These are phyloP conservation scores for Oreortyx pictus DNA, from an alignment of 2,797 vertebrate species.

Conservation along the genomic window DNA sequence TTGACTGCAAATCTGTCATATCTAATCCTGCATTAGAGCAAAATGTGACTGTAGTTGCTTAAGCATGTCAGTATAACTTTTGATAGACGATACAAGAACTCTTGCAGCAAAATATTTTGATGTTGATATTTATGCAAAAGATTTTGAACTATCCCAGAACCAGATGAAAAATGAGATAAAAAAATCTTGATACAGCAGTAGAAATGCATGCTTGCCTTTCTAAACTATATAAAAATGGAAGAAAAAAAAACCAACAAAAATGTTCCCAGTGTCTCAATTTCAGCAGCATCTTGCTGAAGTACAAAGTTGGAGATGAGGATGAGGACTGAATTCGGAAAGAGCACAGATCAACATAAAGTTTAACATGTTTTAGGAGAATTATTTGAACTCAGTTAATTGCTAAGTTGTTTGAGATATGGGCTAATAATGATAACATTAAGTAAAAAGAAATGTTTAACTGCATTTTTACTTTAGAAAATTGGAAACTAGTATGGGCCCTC, in stretches of 20 bases:
- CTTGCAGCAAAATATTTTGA: not conserved
- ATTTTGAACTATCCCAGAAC: not conserved
- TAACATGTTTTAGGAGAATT: not conserved
- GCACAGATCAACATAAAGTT: not conserved
- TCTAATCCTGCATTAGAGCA: not conserved
- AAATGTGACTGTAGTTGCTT: not conserved
- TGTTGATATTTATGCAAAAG: not conserved
- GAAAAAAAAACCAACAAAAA: not conserved
- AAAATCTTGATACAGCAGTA: not conserved
- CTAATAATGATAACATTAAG: not conserved
- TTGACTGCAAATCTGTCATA: not conserved
- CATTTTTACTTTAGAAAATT: constrained; percentile 5
- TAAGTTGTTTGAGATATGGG: not conserved
- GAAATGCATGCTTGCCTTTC: not conserved
- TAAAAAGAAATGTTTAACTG: not conserved
- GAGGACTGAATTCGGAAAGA: not conserved
- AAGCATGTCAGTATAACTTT: not conserved
- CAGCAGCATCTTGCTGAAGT: not conserved
- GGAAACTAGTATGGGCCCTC: not conserved
- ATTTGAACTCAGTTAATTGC: not conserved
- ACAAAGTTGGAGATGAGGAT: not conserved
- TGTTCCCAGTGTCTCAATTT: fast-evolving
- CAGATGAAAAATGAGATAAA: not conserved
- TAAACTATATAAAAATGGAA: not conserved
- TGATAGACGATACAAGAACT: not conserved